phyloP scores from a whole-genome alignment of 1,140 invertebrate species.

The Neodiprion fabricii region DNA sequence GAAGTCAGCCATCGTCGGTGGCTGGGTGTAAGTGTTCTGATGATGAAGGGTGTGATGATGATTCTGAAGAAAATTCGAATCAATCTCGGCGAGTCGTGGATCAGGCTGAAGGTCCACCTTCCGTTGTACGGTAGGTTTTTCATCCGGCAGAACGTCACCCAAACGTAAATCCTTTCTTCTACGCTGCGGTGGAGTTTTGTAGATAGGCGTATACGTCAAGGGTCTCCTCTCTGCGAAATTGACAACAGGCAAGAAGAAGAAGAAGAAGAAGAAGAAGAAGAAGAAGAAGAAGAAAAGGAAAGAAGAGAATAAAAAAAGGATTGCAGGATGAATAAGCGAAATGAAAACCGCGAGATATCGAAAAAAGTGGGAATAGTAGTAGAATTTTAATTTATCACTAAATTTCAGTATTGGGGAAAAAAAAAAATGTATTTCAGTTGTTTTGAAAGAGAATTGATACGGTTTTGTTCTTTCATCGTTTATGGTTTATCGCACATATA shows the following conservation, averaged over 20 bases:
- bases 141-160: conserved; percentile 48
- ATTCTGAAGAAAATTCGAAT: conserved; percentile 44
- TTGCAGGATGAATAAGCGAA: too few relatives aligned
- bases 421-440: too few relatives aligned
- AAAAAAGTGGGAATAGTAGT: too few relatives aligned
- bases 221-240: conserved; percentile 59
- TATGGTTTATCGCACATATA: too few relatives aligned
- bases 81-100: conserved; percentile 39
- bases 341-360: too few relatives aligned
- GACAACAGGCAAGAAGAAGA: conserved; percentile 7
- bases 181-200: conserved; percentile 65
- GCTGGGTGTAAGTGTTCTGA: conserved; percentile 41
- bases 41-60: conserved; percentile 30
- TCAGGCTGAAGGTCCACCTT: conserved; percentile 40
- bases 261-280: background rate
- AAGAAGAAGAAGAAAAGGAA: background rate
- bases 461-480: too few relatives aligned
- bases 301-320: background rate
- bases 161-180: conserved; percentile 53
- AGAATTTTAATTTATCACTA: too few relatives aligned
- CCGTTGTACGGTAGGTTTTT: conserved; percentile 46
- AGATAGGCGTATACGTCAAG: conserved; percentile 63
- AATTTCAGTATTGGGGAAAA: too few relatives aligned
- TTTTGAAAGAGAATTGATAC: too few relatives aligned
- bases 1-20: conserved; percentile 53